A percentile compares a stretch with the other conserved stretches of the same genome.
These are phyloP conservation scores for Megamerina dolium DNA, from an alignment of 2,888 invertebrate species.

Conservation along the genomic window DNA sequence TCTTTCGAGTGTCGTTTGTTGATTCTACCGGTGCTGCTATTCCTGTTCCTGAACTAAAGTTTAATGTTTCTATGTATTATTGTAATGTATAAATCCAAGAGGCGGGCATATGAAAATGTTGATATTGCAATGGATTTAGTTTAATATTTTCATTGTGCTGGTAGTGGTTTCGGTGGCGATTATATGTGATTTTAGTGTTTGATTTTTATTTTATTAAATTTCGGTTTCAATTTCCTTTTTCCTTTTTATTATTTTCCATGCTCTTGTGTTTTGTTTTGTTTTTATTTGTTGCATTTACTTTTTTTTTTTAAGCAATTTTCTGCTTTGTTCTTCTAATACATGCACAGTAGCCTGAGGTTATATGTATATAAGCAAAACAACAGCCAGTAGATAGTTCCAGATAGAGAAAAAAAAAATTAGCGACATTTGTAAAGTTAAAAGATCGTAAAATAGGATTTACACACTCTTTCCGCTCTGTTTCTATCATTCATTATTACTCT, in stretches of 20 bases:
- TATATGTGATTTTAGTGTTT: too few relatives aligned
- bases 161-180: too few relatives aligned
- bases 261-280: conserved; percentile 7
- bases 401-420: conserved; percentile 4
- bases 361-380: too few relatives aligned
- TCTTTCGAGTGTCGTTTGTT: conserved; percentile 18
- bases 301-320: background rate
- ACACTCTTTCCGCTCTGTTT: too few relatives aligned
- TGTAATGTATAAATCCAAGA: background rate
- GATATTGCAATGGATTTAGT: too few relatives aligned
- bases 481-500: too few relatives aligned
- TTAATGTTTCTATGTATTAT: conserved; percentile 8
- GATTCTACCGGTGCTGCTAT: background rate
- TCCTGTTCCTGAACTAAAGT: conserved; percentile 2
- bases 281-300: conserved; percentile 3
- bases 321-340: background rate
- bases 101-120: background rate
- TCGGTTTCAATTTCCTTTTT: too few relatives aligned
- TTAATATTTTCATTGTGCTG: too few relatives aligned
- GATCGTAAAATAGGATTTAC: conserved; percentile 21
- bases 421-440: conserved; percentile 17
- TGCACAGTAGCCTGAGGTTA: too few relatives aligned
- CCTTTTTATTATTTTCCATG: background rate
- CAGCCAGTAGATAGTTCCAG: too few relatives aligned
- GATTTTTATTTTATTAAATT: too few relatives aligned